Base-by-base conservation (phyloP, 2,888 invertebrate species). In the Zeuzera pyrina region DNA sequence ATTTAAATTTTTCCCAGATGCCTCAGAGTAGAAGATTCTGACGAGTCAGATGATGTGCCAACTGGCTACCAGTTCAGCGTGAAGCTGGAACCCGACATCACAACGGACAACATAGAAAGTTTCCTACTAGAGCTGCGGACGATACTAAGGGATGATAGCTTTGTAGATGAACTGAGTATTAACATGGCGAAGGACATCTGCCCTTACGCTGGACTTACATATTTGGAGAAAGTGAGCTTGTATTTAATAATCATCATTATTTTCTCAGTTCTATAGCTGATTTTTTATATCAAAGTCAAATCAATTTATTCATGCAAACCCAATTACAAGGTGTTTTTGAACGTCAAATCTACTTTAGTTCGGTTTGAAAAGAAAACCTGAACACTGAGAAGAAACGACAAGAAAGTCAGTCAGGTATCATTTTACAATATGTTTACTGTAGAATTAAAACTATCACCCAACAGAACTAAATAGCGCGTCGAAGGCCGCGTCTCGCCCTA, bases 61-160 rank as follows among this genome's bases (percentile, higher is more conserved):
- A 57, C 68, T 4, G 87, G 76, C 11, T 81, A 66, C 56, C 72
- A 86, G 47, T 79, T 86, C 45, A 85, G 84, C 47, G 85, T 86
- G 45, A 70, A 74, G 38, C 65, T 87, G 3, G 49, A 71, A 2
- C 50, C 85, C 0, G 74, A 83, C 46, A 49, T 83, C 8, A 61
- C 62, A 0, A 29, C 44, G 5, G 60, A 60, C 7, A 52, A 53
- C 28, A 48, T 85, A 25, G 49, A 65, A 1, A 33, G 41, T 6
- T 71, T 85, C 42, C 52, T 86, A 32, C 44, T 41, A 0, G 67
- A 76, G 29, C 46, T 87, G 25, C 49, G 51, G 6, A 49, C 42
- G n/a, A 49, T 85, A 22, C 39, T 62, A 31, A 26, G 30, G 1
- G 52, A 43, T 5, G 31, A 37, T n/a, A 41, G 53, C n/a, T 42